A percentile compares a stretch with the other conserved stretches of the same genome.
phyloP scores from a whole-genome alignment of 2,797 vertebrate genomes.

The Threskiornis aethiopicus region DNA sequence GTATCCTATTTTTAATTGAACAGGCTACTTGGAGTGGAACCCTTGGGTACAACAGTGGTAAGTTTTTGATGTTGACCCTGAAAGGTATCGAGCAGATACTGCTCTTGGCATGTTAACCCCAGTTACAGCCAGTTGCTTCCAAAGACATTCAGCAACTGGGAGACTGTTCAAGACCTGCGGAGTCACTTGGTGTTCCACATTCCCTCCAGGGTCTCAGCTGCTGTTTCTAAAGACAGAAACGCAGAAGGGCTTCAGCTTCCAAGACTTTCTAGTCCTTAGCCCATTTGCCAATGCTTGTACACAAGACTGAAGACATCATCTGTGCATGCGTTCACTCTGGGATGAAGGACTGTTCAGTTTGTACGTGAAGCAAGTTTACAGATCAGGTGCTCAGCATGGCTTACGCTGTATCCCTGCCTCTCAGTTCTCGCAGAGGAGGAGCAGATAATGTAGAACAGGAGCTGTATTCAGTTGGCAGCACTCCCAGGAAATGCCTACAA shows the following conservation, averaged over 20 bases:
- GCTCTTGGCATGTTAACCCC: not conserved
- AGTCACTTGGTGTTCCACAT: not conserved
- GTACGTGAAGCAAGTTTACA: not conserved
- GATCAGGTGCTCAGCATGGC: not conserved
- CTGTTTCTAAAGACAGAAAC: slow-evolving; percentile 19
- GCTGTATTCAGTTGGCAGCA: not conserved
- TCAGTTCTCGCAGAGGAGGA: not conserved
- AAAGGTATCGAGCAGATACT: not conserved
- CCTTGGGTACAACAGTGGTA: not conserved
- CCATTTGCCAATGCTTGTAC: not conserved
- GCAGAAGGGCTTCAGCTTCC: not conserved
- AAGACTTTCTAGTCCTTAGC: not conserved
- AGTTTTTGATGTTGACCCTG: not conserved
- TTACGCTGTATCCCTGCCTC: not conserved
- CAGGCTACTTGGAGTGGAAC: not conserved
- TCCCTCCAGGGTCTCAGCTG: slow-evolving; percentile 35
- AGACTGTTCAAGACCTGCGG: not conserved
- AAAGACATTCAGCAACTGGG: not conserved
- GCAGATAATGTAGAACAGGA: not conserved
- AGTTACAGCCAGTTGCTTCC: slow-evolving; percentile 11
- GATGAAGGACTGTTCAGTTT: not conserved
- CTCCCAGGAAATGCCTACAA: slow-evolving; percentile 23
- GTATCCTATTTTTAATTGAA: not conserved
- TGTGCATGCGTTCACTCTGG: not conserved
- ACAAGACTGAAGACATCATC: not conserved